Evolutionary conservation across 92 coral and sea anemone species (phyloP), one percentile per base, ranked within the genome.

Genomic region (Phymanthus crucifer): DNA sequence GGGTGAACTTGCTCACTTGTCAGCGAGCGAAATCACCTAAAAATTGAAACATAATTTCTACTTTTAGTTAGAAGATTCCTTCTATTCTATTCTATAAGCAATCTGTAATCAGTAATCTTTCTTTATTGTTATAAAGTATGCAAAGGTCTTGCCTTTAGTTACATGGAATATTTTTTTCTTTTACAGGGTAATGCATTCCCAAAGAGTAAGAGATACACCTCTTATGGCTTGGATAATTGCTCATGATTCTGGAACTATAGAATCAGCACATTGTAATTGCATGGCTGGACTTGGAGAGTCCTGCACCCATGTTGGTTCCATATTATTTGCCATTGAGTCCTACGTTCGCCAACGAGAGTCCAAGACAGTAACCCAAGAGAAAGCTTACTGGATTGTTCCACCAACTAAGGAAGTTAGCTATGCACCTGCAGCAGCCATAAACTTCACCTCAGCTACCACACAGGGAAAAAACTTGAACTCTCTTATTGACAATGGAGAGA

Each of bases 381-480:
- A 52, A 52, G 61, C 61, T 12, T 52, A 52, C 61, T 52, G 61
- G 61, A 52, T 52, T 24, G 19, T 52, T 12, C 61, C 61, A 52
- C 61, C 61, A 52, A 52, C 61, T 18, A 52, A 17, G 23, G 61
- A 52, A 52, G 23, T 52, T 12, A 52, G 23, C 23, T 2, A 52
- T 52, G 61, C 61, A 52, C 61, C 61, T 52, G 61, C 23, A 12
- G 61, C 61, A 38, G 32, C 40, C 32, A 73, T 73, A n/a, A 43
- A 73, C 58, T 73, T 73, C 35, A 73, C 78, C 45, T 73, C 78
- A 40, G 78, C 65, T 40, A 31, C 57, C 17, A 73, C 2, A 27
- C 21, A 73, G 45, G 4, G 32, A 73, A 73, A 73, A 73, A 73
- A 73, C 32, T 73, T 73, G 78, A 61, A 73, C 21, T 36, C 45